Percentiles rank a stretch among this genome's conserved stretches.
Conservation (phyloP, 2,113 vertebrate genomes). For the Saguinus imperator region DNA sequence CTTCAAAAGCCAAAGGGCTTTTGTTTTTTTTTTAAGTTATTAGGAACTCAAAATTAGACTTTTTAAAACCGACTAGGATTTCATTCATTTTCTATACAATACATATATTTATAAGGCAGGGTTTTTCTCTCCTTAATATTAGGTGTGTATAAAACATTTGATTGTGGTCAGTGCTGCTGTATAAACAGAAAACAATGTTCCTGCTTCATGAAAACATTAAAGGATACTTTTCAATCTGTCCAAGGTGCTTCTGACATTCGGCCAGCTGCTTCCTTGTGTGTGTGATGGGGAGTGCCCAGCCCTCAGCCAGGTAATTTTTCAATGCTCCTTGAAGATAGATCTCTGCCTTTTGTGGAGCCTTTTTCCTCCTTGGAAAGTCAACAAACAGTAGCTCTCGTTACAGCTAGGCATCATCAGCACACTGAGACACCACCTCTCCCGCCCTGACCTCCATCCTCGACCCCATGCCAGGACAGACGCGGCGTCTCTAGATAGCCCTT, state of each 20-base stretch:
- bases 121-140: not conserved
- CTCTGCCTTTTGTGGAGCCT: slow-evolving; percentile 92
- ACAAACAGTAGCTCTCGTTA: not conserved
- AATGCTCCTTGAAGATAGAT: slow-evolving; percentile 93
- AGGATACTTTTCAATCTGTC: slow-evolving; percentile 96
- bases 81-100: not conserved
- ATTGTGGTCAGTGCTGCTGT: rapidly evolving
- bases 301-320: slow-evolving; percentile 93
- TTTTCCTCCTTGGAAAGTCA: slow-evolving; percentile 90
- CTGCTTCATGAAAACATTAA: not conserved
- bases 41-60: not conserved
- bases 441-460: no score
- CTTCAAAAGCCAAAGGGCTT: no score
- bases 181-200: not conserved
- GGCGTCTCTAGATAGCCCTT: not conserved
- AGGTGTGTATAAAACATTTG: not conserved
- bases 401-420: not conserved
- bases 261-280: slow-evolving; percentile 96
- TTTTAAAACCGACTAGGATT: not conserved
- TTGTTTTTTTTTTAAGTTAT: not conserved
- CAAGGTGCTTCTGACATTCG: slow-evolving; percentile 94
- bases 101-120: rapidly evolving
- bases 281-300: slow-evolving; percentile 94
- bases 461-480: rapidly evolving
- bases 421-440: rapidly evolving